These are phyloP conservation scores for Tethea ocularis DNA, from an alignment of 2,888 invertebrate genomes.

Conservation along the genomic window DNA sequence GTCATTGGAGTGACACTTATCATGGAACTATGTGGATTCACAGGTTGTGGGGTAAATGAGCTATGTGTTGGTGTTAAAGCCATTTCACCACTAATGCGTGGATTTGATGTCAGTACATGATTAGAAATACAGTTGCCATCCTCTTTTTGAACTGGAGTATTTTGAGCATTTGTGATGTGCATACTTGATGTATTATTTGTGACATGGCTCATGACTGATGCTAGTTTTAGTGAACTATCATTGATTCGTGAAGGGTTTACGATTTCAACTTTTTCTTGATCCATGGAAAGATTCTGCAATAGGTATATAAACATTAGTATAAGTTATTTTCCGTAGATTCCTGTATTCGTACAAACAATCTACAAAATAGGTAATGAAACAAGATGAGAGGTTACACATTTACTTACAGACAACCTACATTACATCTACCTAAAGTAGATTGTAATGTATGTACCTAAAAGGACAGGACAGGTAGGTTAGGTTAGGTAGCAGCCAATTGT, in stretches of 20 bases:
- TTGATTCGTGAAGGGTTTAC: neutral
- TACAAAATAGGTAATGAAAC: too few species aligned
- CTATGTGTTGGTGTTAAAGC: slow-evolving; percentile 71
- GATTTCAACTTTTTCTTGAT: neutral
- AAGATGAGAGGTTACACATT: too few species aligned
- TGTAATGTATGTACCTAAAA: too few species aligned
- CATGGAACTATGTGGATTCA: slow-evolving; percentile 83
- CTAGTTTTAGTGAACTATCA: neutral
- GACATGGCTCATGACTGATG: neutral
- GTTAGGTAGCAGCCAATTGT: too few species aligned
- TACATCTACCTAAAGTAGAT: too few species aligned
- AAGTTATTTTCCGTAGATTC: too few species aligned
- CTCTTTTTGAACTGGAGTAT: neutral
- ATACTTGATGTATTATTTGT: neutral
- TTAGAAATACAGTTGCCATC: neutral
- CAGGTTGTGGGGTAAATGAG: slow-evolving; percentile 62
- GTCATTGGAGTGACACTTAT: slow-evolving; percentile 78
- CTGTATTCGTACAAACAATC: too few species aligned
- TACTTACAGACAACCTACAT: too few species aligned
- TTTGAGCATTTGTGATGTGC: neutral
- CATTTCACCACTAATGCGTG: slow-evolving; percentile 63
- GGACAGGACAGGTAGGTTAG: too few species aligned
- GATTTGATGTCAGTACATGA: slow-evolving; percentile 28
- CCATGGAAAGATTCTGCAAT: neutral
- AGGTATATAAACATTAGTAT: too few species aligned